Evolutionary conservation across 2,113 vertebrate species (phyloP).

Genomic region (Oreocharis arfaki): DNA sequence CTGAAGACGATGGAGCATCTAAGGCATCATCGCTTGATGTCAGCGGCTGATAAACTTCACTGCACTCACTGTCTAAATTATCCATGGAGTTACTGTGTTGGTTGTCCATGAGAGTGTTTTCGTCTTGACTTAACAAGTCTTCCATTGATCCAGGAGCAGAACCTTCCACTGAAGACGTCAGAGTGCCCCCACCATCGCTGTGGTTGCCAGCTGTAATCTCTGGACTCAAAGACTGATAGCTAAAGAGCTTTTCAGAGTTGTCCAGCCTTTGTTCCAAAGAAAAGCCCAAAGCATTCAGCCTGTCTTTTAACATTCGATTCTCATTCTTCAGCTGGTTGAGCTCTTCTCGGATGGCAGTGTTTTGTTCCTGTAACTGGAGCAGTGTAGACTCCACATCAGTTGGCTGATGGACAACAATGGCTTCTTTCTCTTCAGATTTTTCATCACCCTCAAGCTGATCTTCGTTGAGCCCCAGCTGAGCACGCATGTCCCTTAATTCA

Average conservation of each 20-base stretch:
- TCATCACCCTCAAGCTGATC: conserved; percentile 66
- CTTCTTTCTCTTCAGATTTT: conserved; percentile 77
- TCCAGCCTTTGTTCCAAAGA: conserved; percentile 90
- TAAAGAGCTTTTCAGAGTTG: conserved; percentile 85
- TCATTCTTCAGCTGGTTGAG: conserved; percentile 91
- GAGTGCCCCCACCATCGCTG: conserved; percentile 82
- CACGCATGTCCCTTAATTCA: conserved; percentile 86
- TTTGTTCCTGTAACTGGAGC: conserved; percentile 89
- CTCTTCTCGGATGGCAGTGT: conserved; percentile 86
- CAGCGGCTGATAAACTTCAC: conserved; percentile 91
- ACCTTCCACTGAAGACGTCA: conserved; percentile 90
- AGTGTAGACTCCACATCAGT: conserved; percentile 88
- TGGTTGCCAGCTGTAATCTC: conserved; percentile 80
- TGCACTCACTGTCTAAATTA: conserved; percentile 93
- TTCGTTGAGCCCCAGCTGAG: conserved; percentile 81
- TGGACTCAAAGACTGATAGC: conserved; percentile 83
- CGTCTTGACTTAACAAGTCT: conserved; percentile 85
- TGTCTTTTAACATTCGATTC: conserved; percentile 93
- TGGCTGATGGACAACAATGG: conserved; percentile 73
- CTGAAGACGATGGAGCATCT: conserved; percentile 88
- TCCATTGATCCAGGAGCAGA: conserved; percentile 92
- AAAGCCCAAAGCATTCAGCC: conserved; percentile 90
- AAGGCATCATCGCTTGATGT: conserved; percentile 93
- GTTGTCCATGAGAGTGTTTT: conserved; percentile 80
- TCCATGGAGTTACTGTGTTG: conserved; percentile 90